Base-by-base conservation (phyloP, 2,113 vertebrate species). In the Hemiprocne comata region DNA sequence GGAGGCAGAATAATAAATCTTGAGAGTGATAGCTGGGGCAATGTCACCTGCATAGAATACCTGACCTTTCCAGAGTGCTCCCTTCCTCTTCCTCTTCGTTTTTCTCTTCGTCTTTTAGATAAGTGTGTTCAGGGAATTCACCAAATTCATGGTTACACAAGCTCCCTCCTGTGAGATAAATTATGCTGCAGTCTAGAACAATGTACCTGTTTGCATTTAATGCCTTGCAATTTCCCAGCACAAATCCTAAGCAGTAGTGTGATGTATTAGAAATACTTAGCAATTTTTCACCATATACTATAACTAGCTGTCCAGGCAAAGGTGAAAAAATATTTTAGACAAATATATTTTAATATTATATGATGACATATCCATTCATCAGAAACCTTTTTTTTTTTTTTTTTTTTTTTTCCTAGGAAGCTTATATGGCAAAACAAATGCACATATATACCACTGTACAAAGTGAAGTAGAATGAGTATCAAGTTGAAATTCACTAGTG, bases 221-320 rank as follows among this genome's bases (percentile, higher is more conserved):
- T 86, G 40, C 24, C 55, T 83, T 92, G 51, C 42, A 51, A 44
- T 89, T 95, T 84, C 55, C 40, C 33, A 46, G 48, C 71, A 72
- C 44, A 87, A 77, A 62, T 85, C 38, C 61, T 54, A 48, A 87
- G 36, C 31, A 48, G 24, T 38, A 54, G 31, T 91, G 44, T 94
- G 87, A 95, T 89, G 51, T 80, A 74, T 75, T 89, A n/a, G 42
- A 89, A 66, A 31, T 80, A 48, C 76, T 86, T 75, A 50, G 55
- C 76, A 81, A 51, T 95, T 94, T 93, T 89, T 93, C 92, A 70
- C 66, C n/a, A 21, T 60, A 14, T 74, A 25, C n/a, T 94, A 7
- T 87, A 94, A 89, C 69, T 82, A 74, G 44, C 10, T 94, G 55
- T 73, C 44, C 66, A 79, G 54, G 31, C 21, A 94, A 92, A 90